Evolutionary conservation across 2,888 invertebrate genomes (phyloP), one percentile per base, ranked within the genome.

Genomic region (Acleris sparsana): DNA sequence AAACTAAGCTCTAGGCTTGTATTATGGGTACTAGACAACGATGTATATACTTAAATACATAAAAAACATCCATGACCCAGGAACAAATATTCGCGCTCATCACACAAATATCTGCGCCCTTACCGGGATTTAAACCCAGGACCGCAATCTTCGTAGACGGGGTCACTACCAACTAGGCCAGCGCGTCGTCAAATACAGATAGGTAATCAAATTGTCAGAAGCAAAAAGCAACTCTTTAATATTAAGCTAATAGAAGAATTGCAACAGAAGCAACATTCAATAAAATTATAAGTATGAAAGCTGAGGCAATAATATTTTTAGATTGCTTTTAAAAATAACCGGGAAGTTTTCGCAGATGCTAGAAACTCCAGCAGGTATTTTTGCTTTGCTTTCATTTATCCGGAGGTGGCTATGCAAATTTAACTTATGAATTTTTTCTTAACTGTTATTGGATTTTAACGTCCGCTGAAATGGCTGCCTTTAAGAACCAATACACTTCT

Each of bases 311-410:
- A 49, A 33, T 49, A 48, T 64, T 49, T 60, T 51, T 55, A 59
- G 49, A 55, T 65, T 44, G 55, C 49, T 13, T 5, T 43, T 53
- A 49, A 60, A 65, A 55, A 58, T 22, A 55, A 65, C 25, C 49
- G 29, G 49, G 55, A 60, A 49, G 18, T 53, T 56, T 60, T 64
- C 49, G 43, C 53, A 3, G 39, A 17, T 46, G 58, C 20, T 20
- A 49, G 60, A 43, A 65, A 20, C 55, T 43, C 46, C 53, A 65
- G 55, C 22, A 60, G 55, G 55, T 39, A 39, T 55, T 60, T 65
- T 60, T 55, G 53, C 55, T 65, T 55, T 65, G 48, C 60, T 65
- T 65, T 25, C 60, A 65, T 60, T 65, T 64, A 64, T 59, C 60
- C 60, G 43, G 59, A 16, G 29, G 60, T 49, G 55, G 53, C 58